Evolutionary conservation across 37 sponge, comb jelly and placozoan genomes (phyloP), one percentile per base, ranked within the genome.

Genomic region (Axinella damicornis): DNA sequence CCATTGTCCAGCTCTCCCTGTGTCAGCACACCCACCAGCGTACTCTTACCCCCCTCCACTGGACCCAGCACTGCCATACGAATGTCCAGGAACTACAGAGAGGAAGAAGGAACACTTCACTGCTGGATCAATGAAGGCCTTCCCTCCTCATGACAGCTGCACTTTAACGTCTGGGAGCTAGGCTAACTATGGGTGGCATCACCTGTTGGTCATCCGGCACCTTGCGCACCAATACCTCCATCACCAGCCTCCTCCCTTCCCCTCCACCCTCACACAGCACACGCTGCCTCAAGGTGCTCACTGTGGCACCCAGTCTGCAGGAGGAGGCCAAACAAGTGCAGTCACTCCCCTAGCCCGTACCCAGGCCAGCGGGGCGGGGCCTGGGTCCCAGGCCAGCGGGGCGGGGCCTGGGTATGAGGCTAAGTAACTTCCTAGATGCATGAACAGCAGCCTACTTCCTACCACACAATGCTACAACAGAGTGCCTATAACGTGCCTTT

Each of bases 1-100:
- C 99, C 99, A 66, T 99, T 99, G 79, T 99, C 99, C 85, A 96
- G 83, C 77, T 99, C 97, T 30, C 97, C 97, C 65, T 95, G 95
- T 0, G 97, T 99, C 63, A 99, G 91, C 5, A 99, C 99, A 5
- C 99, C 99, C 73, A 96, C 69, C 30, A 99, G 88, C 1, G 99
- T 97, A 66, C 96, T 95, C 86, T 99, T 99, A 9, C 99, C 99
- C 0, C 92, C 97, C 40, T 96, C 99, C 79, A 91, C 81, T 38
- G 93, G 89, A 18, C 99, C 99, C 69, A 97, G 53, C 69, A 99
- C 98, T 17, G 97, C 99, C 25, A 99, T 46, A 11, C 95, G 85
- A 21, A 95, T 76, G 40, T 99, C 97, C 0, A 96, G 90, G 57
- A 94, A 99, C 92, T 96, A 70, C n/a, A 54, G 28, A 74, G 21